A percentile compares a stretch with the other conserved stretches of the same genome.
These are phyloP conservation scores for Sycobia sp. DNA, from an alignment of 1,140 invertebrate genomes.

Conservation along the genomic window DNA sequence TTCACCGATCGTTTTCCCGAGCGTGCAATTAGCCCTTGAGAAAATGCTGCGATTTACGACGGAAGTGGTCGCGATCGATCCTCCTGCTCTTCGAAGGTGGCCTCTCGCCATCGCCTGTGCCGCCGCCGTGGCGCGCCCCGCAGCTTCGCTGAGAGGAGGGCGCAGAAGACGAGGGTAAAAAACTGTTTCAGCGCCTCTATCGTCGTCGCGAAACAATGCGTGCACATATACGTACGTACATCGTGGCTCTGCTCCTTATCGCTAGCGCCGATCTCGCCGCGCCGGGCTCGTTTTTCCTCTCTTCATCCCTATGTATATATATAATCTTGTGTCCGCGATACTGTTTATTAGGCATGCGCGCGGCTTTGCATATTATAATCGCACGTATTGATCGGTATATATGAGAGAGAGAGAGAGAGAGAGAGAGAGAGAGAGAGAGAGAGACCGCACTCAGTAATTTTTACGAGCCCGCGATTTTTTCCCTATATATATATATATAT, in stretches of 20 bases:
- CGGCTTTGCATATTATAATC: conserved; percentile 29
- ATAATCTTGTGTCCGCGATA: conserved; percentile 28
- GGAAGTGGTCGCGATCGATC: conserved; percentile 38
- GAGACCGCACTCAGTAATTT: too few relatives aligned
- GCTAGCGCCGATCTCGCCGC: conserved; percentile 25
- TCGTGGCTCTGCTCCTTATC: conserved; percentile 3
- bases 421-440: too few relatives aligned
- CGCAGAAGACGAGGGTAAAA: neutral
- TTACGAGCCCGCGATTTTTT: too few relatives aligned
- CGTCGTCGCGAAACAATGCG: conserved; percentile 42
- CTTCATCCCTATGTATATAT: neutral
- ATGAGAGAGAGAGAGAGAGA: neutral
- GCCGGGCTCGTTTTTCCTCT: conserved; percentile 3
- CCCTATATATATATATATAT: too few relatives aligned
- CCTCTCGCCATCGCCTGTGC: neutral
- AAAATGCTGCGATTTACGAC: conserved; percentile 42
- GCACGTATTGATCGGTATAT: conserved; percentile 15
- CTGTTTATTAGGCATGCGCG: conserved; percentile 25
- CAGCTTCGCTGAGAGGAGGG: too few relatives aligned
- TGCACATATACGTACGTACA: neutral
- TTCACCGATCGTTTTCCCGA: conserved; percentile 22
- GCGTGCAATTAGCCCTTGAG: conserved; percentile 32
- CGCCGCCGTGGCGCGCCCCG: too few relatives aligned
- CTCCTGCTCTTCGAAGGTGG: conserved; percentile 17
- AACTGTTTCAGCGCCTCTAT: conserved; percentile 21